Base-by-base conservation (phyloP, 2,797 vertebrate species). In the Periophthalmus magnuspinnatus region DNA sequence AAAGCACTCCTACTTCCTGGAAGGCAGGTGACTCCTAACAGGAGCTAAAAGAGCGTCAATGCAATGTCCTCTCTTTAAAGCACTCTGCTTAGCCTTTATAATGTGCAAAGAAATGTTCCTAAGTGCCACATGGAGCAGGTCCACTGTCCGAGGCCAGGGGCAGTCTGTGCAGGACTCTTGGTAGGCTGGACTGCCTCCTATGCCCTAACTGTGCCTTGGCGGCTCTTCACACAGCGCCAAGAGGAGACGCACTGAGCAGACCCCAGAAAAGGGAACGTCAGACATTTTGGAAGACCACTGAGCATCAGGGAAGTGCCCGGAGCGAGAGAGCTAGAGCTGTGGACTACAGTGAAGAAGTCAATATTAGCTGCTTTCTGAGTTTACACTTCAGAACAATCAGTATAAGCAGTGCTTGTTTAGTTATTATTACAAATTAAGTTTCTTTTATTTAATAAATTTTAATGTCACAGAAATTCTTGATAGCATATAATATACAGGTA, bases 391-490 rank as follows among this genome's bases (percentile, higher is more conserved):
- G 78, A 90, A 90, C 89, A 89, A 86, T 90, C 88, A 84, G 75
- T 87, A 81, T 85, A 84, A 90, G 87, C 90, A 89, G 91, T 82
- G 80, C 80, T 88, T 90, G 81, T 86, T 91, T 84, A 88, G 84
- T 87, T 85, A 90, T 87, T 85, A 90, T 86, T 84, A 84, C 81
- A 80, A 78, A 81, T 88, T 75, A 85, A 78, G 89, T 89, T 87
- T 84, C 54, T 70, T 83, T 78, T 93, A 93, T 94, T 94, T 94
- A 93, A 93, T 92, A 83, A 77, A 86, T 93, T 93, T 93, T 92
- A 92, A 92, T 88, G 89, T 92, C 81, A 89, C 91, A 89, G 85
- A 93, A 90, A 90, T 88, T 90, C 89, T 93, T 90, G 92, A 92
- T 91, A 92, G 89, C 91, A 58, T 91, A 90, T 93, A 90, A 90